These are phyloP conservation scores for Sardinella longiceps DNA, from an alignment of 2,797 vertebrate species.

Conservation along the genomic window DNA sequence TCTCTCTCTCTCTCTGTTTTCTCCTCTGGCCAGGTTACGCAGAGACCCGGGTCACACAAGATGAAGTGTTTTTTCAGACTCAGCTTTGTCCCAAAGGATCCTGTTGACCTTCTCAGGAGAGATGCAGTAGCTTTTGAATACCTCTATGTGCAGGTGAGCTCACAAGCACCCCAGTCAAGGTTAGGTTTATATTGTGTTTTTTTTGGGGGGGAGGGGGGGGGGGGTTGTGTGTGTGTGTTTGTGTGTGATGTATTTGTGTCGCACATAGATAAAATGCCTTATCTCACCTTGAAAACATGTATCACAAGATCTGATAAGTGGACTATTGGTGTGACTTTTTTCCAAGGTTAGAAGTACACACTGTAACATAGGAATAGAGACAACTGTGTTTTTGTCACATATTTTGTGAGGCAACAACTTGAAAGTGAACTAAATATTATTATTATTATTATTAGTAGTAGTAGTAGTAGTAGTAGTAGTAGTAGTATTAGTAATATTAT, in stretches of 20 bases:
- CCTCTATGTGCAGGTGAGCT: constrained; percentile 95
- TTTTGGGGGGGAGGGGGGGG: no score
- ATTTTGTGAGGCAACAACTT: background rate
- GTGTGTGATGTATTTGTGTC: background rate
- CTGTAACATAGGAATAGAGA: background rate
- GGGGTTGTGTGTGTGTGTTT: background rate
- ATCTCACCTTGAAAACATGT: constrained; percentile 1
- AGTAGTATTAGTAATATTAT: no score
- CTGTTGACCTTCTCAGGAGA: constrained; percentile 92
- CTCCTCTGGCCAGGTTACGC: constrained; percentile 85
- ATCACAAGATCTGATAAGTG: background rate
- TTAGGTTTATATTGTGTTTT: background rate
- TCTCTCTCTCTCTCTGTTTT: constrained; percentile 32
- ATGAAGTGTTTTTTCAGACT: constrained; percentile 99
- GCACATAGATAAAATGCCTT: no score
- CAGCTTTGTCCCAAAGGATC: constrained; percentile 98
- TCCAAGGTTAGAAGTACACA: background rate
- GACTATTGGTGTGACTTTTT: background rate
- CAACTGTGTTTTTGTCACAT: background rate
- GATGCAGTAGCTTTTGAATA: constrained; percentile 97
- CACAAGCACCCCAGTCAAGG: background rate
- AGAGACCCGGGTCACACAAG: constrained; percentile 93
- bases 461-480: no score
- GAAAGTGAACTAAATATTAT: background rate
- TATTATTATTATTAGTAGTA: no score